Base-by-base conservation (phyloP, 2,888 invertebrate genomes). In the Caradrina clavipalpis region DNA sequence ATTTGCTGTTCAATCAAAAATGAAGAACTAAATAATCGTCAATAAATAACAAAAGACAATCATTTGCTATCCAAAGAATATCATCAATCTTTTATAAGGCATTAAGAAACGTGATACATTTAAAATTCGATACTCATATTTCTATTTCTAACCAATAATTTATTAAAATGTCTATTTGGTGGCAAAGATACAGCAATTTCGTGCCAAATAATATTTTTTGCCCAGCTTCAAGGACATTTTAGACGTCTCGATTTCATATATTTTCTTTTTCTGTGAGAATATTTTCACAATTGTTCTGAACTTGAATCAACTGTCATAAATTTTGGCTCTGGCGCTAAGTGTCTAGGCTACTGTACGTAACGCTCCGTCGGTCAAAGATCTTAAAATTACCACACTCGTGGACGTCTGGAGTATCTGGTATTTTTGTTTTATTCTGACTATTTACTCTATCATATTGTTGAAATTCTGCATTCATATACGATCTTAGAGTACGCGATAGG, bases 201-300 rank as follows among this genome's bases (percentile, higher is more conserved):
- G 68, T 79, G 76, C 55, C 76, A 78, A 78, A 78, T 62, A 2
- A 59, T 50, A 73, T 67, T 68, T 65, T 67, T 63, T 57, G 0
- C 22, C 22, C 19, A 64, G 22, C 26, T 59, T 42, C 21, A 45
- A 58, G 21, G 39, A 49, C 22, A 62, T 73, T 60, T 64, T 45
- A 53, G 39, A 53, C 31, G 73, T 39, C 58, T 58, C n/a, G 35
- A 58, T 62, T 73, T 56, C 31, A 67, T 78, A 51, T 55, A 35
- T 66, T 59, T 54, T 47, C 42, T 50, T 31, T 51, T 58, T 50
- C 31, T 22, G 21, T 0, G 21, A 31, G 51, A 53, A 53, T 11
- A 35, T 72, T 64, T 60, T 55, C 13, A 42, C 22, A 7, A 13
- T 55, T 39, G 50, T 73, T 61, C 42, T 31, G 21, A 11, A 13